Evolutionary conservation across 2,888 invertebrate species (phyloP).

Genomic region (Eledona agricola): DNA sequence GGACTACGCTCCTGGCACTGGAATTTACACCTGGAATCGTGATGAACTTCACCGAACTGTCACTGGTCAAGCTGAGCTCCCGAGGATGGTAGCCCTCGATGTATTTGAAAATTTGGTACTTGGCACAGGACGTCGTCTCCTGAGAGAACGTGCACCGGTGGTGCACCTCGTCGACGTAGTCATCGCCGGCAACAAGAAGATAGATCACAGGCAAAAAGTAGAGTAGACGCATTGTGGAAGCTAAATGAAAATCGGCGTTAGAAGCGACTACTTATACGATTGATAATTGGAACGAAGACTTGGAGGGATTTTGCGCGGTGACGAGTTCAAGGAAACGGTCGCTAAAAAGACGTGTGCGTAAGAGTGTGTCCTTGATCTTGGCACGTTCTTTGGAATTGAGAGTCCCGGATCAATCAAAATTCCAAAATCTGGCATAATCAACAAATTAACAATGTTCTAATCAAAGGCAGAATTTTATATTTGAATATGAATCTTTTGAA

Average conservation of each 20-base stretch:
- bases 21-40: slow-evolving; percentile 40
- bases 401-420: too few relatives aligned
- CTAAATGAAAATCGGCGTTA: slow-evolving; percentile 5
- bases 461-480: too few relatives aligned
- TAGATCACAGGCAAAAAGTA: slow-evolving; percentile 34
- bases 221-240: slow-evolving; percentile 21
- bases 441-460: too few relatives aligned
- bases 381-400: too few relatives aligned
- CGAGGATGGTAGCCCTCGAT: slow-evolving; percentile 44
- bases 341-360: too few relatives aligned
- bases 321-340: slow-evolving; percentile 11
- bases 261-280: slow-evolving; percentile 17
- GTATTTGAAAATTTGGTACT: slow-evolving; percentile 51
- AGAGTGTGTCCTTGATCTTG: too few relatives aligned
- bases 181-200: slow-evolving; percentile 41
- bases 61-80: slow-evolving; percentile 39
- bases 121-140: slow-evolving; percentile 50
- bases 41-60: slow-evolving; percentile 49
- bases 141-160: slow-evolving; percentile 46
- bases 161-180: slow-evolving; percentile 51
- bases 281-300: slow-evolving; percentile 24
- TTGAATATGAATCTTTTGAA: too few relatives aligned
- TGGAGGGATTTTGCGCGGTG: slow-evolving; percentile 16
- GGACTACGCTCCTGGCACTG: slow-evolving; percentile 23
- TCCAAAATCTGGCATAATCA: too few relatives aligned